phyloP scores from a whole-genome alignment of 2,797 vertebrate genomes.

The Eutrigla gurnardus region DNA sequence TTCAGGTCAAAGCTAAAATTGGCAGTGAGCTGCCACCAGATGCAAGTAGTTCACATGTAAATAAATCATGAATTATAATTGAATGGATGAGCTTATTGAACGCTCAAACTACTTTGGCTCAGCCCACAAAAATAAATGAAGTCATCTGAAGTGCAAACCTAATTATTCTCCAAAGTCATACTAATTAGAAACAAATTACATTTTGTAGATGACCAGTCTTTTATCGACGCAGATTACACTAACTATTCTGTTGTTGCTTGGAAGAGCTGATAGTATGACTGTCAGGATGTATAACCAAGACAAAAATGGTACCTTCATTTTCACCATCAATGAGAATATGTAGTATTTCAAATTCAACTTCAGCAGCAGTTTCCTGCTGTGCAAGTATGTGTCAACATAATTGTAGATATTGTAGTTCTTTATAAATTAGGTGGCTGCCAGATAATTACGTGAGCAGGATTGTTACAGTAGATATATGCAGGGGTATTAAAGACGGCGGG shows the following conservation, averaged over 20 bases:
- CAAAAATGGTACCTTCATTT: constrained; percentile 4
- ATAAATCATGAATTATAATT: neutral
- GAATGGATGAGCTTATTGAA: neutral
- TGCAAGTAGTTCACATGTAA: neutral
- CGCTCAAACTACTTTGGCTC: neutral
- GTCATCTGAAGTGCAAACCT: neutral
- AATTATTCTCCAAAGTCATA: neutral
- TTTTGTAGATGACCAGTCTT: neutral
- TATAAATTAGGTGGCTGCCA: constrained; percentile 26
- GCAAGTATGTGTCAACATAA: constrained; percentile 13
- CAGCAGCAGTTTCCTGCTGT: constrained; percentile 3
- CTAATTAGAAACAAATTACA: neutral
- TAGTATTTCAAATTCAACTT: neutral
- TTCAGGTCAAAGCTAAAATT: neutral
- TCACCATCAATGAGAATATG: neutral
- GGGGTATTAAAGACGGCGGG: constrained; percentile 27
- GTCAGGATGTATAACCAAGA: neutral
- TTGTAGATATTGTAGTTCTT: constrained; percentile 21
- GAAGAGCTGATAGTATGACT: neutral
- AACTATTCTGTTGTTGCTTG: neutral
- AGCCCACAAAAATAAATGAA: neutral
- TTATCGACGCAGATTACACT: neutral
- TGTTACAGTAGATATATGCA: constrained; percentile 12
- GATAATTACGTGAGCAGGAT: constrained; percentile 50
- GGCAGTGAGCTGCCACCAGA: constrained; percentile 6